Percentiles rank a stretch among this genome's conserved stretches.
Conservation (phyloP, 2,113 vertebrate genomes). For the Xiphophorus maculatus region DNA sequence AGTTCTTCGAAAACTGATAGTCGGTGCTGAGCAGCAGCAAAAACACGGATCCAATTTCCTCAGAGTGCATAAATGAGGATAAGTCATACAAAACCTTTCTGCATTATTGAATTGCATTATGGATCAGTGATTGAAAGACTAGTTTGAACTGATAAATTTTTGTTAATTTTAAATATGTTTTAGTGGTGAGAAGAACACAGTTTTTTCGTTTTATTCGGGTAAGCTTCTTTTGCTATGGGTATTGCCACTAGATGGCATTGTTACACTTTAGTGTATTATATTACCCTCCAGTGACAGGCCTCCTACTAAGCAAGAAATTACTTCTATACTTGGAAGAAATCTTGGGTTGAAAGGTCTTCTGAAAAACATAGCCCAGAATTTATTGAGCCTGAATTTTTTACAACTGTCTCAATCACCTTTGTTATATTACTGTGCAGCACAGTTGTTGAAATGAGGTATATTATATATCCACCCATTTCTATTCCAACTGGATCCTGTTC, state of each 20-base stretch:
- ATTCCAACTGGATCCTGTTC: background rate
- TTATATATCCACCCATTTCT: background rate
- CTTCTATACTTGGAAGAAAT: conserved; percentile 37
- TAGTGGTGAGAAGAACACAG: background rate
- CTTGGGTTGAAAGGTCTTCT: conserved; percentile 31
- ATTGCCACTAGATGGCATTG: conserved; percentile 73
- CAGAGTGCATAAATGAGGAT: conserved; percentile 25
- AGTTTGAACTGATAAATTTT: background rate
- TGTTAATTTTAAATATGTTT: background rate
- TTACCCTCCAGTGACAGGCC: conserved; percentile 15
- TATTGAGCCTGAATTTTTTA: conserved; percentile 41
- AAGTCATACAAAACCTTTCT: conserved; percentile 20
- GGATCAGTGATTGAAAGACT: conserved; percentile 6
- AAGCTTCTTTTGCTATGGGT: background rate
- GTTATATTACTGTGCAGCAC: conserved; percentile 31
- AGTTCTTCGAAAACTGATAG: conserved; percentile 59
- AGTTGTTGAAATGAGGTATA: conserved; percentile 25
- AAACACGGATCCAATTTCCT: conserved; percentile 52
- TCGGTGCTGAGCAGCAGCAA: conserved; percentile 42
- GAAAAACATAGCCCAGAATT: conserved; percentile 30
- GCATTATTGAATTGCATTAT: conserved; percentile 12
- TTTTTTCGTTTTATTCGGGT: background rate
- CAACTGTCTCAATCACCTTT: conserved; percentile 2
- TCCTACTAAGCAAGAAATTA: conserved; percentile 18
- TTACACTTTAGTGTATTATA: conserved; percentile 48